These are phyloP conservation scores for Gymnopithys bicolor DNA, from an alignment of 2,797 vertebrate genomes.

Conservation along the genomic window DNA sequence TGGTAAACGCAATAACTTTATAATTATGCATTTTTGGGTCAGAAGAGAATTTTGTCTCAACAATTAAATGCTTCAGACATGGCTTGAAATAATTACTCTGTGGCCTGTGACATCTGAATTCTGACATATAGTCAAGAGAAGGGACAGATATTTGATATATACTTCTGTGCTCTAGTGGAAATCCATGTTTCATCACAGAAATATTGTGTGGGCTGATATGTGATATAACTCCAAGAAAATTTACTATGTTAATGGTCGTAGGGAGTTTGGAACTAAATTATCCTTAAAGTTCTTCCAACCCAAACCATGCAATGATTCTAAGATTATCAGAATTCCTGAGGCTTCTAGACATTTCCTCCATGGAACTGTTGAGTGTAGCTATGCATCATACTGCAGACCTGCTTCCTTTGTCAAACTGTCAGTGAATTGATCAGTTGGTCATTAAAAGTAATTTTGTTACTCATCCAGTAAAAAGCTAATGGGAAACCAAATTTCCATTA, in stretches of 20 bases:
- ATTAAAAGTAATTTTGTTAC: slow-evolving; percentile 45
- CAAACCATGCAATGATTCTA: not conserved
- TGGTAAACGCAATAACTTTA: not conserved
- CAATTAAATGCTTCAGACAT: not conserved
- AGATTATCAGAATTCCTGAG: not conserved
- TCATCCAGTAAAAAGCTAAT: not conserved
- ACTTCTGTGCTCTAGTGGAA: not conserved
- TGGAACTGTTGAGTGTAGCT: not conserved
- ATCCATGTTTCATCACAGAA: not conserved
- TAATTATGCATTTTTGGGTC: not conserved
- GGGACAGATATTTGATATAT: not conserved
- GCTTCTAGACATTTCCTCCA: not conserved
- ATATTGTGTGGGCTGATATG: not conserved
- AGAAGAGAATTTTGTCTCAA: not conserved
- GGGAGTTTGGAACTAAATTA: not conserved
- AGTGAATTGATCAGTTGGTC: not conserved
- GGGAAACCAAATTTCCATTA: slow-evolving; percentile 1
- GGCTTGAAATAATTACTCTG: not conserved
- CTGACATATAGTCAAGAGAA: not conserved
- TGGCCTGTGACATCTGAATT: not conserved
- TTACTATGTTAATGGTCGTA: not conserved
- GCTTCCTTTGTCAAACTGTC: not conserved
- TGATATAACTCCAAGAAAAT: not conserved
- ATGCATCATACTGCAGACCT: not conserved
- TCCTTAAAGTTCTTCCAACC: not conserved